These are phyloP conservation scores for Azorinus chamasolen DNA, from an alignment of 2,888 invertebrate genomes.

Conservation along the genomic window DNA sequence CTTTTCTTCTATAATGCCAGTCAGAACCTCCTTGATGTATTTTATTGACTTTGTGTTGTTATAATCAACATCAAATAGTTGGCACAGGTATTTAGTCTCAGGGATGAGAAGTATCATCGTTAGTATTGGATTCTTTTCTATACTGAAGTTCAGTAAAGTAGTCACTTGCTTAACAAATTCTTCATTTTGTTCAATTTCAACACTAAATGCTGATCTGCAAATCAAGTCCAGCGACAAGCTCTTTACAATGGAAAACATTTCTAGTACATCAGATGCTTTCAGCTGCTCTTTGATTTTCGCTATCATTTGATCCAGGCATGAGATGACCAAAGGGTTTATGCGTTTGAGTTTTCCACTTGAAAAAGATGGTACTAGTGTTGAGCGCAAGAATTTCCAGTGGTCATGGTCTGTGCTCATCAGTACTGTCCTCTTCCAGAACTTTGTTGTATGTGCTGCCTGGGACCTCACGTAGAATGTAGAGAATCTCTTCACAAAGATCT, in stretches of 20 bases:
- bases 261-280: conserved; percentile 2
- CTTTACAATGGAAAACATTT: conserved; percentile 50
- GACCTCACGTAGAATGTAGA: conserved; percentile 47
- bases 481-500: conserved; percentile 64
- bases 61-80: conserved; percentile 49
- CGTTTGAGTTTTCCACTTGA: conserved; percentile 54
- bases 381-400: conserved; percentile 54
- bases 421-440: conserved; percentile 48
- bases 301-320: conserved; percentile 28
- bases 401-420: conserved; percentile 32
- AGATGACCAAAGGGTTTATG: conserved; percentile 47
- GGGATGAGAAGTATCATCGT: conserved; percentile 49
- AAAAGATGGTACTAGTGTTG: conserved; percentile 55
- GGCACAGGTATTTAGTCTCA: conserved; percentile 45
- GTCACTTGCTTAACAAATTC: conserved; percentile 61
- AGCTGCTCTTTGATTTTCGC: conserved; percentile 19
- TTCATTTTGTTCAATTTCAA: conserved; percentile 56
- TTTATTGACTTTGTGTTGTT: conserved; percentile 44
- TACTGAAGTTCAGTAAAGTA: conserved; percentile 29
- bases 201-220: conserved; percentile 67
- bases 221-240: conserved; percentile 69
- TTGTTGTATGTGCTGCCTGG: conserved; percentile 40
- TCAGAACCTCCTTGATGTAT: conserved; percentile 30
- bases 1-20: conserved; percentile 40
- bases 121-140: conserved; percentile 41